A percentile compares a stretch with the other conserved stretches of the same genome.
These are phyloP conservation scores for Mactromeris polynyma DNA, from an alignment of 2,888 invertebrate genomes.

Conservation along the genomic window DNA sequence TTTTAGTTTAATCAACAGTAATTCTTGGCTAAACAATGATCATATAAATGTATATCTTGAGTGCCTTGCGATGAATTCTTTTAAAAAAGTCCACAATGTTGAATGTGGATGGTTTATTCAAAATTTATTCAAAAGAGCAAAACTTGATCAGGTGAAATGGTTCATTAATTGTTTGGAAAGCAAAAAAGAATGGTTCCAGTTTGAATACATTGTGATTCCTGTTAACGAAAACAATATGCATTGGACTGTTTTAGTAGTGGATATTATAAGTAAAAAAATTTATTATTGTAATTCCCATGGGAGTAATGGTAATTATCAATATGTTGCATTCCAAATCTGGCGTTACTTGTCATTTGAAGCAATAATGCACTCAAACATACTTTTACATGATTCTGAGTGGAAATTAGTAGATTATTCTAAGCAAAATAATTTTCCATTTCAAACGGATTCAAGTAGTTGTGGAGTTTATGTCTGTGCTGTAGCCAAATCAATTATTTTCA, in stretches of 20 bases:
- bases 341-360: too few relatives aligned
- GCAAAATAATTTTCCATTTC: not conserved
- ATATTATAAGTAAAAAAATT: not conserved
- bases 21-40: too few relatives aligned
- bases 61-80: not conserved
- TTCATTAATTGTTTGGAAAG: too few relatives aligned
- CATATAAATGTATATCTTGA: not conserved
- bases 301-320: too few relatives aligned
- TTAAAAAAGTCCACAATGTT: not conserved
- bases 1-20: too few relatives aligned
- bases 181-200: too few relatives aligned
- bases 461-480: slow-evolving; percentile 22
- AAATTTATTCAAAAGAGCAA: too few relatives aligned
- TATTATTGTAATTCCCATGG: too few relatives aligned
- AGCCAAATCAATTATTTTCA: not conserved
- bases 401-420: not conserved
- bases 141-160: too few relatives aligned
- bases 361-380: not conserved
- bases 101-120: not conserved
- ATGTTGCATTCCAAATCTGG: too few relatives aligned
- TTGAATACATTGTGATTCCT: not conserved
- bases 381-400: not conserved
- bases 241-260: too few relatives aligned
- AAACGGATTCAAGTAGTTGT: slow-evolving; percentile 21
- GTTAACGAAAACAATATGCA: not conserved